These are phyloP conservation scores for Harpagus bidentatus DNA, from an alignment of 2,113 vertebrate genomes.

Conservation along the genomic window DNA sequence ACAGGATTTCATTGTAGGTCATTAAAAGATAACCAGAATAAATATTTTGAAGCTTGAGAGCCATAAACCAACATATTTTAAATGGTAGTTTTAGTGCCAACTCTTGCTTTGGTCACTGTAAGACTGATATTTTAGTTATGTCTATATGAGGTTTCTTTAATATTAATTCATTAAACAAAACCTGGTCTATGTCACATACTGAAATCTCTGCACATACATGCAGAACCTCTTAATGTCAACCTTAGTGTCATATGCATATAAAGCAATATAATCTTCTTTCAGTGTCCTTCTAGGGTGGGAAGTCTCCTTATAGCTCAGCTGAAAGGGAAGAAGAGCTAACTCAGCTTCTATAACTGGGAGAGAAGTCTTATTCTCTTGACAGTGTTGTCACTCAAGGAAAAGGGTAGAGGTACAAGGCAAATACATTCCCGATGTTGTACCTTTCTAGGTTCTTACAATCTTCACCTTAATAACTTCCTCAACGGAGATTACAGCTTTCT, in stretches of 20 bases:
- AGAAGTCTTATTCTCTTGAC: background rate
- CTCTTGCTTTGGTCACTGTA: background rate
- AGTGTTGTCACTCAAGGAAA: background rate
- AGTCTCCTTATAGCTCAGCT: background rate
- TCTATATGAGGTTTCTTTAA: background rate
- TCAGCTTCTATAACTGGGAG: background rate
- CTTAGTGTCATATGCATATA: background rate
- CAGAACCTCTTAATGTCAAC: background rate
- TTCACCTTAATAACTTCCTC: background rate
- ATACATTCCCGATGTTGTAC: background rate
- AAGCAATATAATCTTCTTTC: background rate
- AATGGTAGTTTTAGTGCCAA: background rate
- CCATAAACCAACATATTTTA: background rate
- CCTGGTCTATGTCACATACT: background rate
- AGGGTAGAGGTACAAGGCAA: background rate
- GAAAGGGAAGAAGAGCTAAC: background rate
- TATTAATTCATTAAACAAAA: background rate
- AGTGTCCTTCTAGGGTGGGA: background rate
- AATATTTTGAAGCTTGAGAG: background rate
- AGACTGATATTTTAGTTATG: background rate
- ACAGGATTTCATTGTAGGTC: background rate
- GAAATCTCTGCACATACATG: background rate
- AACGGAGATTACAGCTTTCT: background rate
- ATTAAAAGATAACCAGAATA: background rate
- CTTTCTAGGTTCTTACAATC: background rate